A percentile compares a stretch with the other conserved stretches of the same genome.
Evolutionary conservation across 2,797 vertebrate genomes (phyloP).

Genomic region (Hephaestus fuliginosus): DNA sequence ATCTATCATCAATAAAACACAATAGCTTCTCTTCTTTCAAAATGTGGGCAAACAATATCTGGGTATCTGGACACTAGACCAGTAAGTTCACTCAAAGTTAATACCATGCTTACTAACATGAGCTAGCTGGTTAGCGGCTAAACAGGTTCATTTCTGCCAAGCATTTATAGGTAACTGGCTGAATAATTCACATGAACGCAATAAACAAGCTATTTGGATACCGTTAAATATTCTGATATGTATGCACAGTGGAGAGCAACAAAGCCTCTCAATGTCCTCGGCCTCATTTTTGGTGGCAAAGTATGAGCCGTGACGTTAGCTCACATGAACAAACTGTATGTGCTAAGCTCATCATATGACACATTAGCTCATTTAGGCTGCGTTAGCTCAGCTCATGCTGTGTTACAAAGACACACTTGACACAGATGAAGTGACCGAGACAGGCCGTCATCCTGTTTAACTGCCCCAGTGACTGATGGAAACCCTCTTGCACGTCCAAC

Average conservation of each 20-base stretch:
- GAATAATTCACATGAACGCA: accelerated
- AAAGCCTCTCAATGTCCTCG: neutral
- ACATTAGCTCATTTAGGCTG: neutral
- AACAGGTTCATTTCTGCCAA: neutral
- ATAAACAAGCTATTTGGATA: neutral
- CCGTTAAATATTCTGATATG: neutral
- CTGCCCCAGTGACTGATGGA: neutral
- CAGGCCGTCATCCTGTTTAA: neutral
- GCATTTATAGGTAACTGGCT: neutral
- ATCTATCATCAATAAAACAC: too few species aligned
- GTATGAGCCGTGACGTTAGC: slow-evolving; percentile 15
- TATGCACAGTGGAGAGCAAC: neutral
- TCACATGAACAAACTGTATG: neutral
- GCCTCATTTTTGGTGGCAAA: slow-evolving; percentile 22
- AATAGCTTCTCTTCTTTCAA: neutral
- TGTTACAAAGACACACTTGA: accelerated
- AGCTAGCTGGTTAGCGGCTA: slow-evolving; percentile 32
- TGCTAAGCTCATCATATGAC: slow-evolving; percentile 8
- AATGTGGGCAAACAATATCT: neutral
- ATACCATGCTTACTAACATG: slow-evolving; percentile 35
- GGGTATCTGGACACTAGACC: neutral
- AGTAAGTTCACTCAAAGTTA: neutral
- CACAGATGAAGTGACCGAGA: neutral
- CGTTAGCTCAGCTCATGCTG: neutral
- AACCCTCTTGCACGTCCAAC: neutral